Evolutionary conservation across 1,140 invertebrate species (phyloP), one percentile per base, ranked within the genome.

Genomic region (Eulimnadia texana): DNA sequence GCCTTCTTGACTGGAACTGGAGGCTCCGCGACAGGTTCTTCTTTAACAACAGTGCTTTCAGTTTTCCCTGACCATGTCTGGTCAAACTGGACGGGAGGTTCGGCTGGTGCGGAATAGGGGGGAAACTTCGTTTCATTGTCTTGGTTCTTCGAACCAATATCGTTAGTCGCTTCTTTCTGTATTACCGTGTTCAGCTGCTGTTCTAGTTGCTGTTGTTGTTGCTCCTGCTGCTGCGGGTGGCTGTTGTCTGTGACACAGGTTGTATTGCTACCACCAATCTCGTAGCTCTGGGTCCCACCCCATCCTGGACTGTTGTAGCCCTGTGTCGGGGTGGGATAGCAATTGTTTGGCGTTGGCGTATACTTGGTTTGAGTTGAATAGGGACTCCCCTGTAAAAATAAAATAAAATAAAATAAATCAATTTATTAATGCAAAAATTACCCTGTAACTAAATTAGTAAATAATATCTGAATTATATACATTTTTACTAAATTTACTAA

Each of bases 221-320:
- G 52, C 53, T 62, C 58, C 28, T 67, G 65, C 47, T 61, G 59
- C 27, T 67, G 66, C 54, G 61, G 60, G 50, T 64, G 57, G 62
- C 20, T 22, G 29, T 25, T 59, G 62, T 28, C 59, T 24, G 24
- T 29, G 24, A 23, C 23, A 27, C 50, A 24, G 47, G 23, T 58
- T 11, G 50, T 55, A 58, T 13, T 58, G 63, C 54, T 65, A 59
- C 1, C 19, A 57, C 55, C 33, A 6, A 42, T 42, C 33, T 42
- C 33, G 33, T 42, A 42, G 55, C 6, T 29, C 28, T 16, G 55
- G 55, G 25, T 57, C 22, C 33, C 55, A n/a, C 55, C 55, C 55
- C 55, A 57, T 20, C 55, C 33, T n/a, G 55, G 55, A 33, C 55
- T 57, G 22, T 33, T 57, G 55, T 57, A 57, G 24, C 27, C 55